These are phyloP conservation scores for Lepidocolaptes lacrymiger DNA, from an alignment of 2,797 vertebrate species.

Conservation along the genomic window DNA sequence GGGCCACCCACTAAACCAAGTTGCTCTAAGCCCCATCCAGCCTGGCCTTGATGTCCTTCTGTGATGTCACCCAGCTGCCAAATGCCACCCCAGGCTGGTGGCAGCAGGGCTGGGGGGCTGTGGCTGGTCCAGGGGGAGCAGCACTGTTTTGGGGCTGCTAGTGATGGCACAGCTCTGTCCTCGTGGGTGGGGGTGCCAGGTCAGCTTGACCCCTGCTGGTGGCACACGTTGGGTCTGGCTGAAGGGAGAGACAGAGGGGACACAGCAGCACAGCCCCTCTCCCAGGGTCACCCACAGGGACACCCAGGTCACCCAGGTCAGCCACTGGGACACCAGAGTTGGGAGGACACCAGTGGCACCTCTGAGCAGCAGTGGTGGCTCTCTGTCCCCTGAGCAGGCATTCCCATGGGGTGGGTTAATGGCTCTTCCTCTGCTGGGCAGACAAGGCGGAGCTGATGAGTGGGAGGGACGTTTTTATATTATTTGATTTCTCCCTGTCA, in stretches of 20 bases:
- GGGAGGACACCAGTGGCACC: not conserved
- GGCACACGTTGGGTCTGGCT: accelerated
- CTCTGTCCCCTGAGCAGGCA: not conserved
- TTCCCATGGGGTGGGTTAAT: not conserved
- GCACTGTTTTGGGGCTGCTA: not conserved
- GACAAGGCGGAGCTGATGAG: constrained; percentile 49
- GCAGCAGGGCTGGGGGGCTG: not conserved
- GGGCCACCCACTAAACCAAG: not conserved
- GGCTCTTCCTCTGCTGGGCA: not conserved
- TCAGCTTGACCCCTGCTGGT: not conserved
- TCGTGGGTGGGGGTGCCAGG: accelerated
- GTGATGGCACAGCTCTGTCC: not conserved
- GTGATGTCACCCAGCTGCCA: accelerated
- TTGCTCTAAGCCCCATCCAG: not conserved
- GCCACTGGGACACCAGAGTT: accelerated
- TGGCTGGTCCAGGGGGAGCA: not conserved
- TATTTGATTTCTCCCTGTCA: constrained; percentile 52
- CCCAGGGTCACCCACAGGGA: not conserved
- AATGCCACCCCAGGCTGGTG: not conserved
- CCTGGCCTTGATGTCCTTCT: not conserved
- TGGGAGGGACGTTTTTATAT: not conserved
- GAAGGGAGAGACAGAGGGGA: not conserved
- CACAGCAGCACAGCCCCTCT: not conserved
- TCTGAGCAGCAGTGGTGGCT: not conserved
- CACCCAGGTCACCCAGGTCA: no score